Conservation (phyloP, 2,888 invertebrate species). For the Venustoraphidia nigricollis region DNA sequence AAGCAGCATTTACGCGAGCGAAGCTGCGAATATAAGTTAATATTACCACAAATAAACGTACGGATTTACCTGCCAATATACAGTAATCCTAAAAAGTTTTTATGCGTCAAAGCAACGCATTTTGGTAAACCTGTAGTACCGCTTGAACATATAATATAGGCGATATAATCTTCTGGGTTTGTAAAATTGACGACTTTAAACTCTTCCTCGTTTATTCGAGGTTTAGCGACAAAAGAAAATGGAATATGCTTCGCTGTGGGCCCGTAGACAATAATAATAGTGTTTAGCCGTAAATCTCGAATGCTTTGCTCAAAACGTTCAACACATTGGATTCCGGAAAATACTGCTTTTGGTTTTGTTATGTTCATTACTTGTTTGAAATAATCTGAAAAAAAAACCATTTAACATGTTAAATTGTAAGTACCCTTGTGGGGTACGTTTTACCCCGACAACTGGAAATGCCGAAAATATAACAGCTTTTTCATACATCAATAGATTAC, state of each 20-base stretch:
- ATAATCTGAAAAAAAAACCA: conserved; percentile 10
- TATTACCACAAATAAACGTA: no score
- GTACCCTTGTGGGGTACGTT: no score
- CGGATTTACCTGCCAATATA: not conserved
- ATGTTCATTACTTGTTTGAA: conserved; percentile 11
- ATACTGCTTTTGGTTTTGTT: conserved; percentile 14
- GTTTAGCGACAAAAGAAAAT: not conserved
- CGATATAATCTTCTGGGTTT: conserved; percentile 8
- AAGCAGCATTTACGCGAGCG: no score
- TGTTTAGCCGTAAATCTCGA: conserved; percentile 6
- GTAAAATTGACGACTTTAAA: not conserved
- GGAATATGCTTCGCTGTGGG: conserved; percentile 2
- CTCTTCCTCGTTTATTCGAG: not conserved
- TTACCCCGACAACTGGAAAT: no score
- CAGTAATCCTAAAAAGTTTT: conserved; percentile 22
- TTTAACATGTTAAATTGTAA: not conserved
- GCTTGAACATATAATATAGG: conserved; percentile 39
- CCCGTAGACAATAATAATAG: conserved; percentile 14
- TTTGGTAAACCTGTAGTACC: conserved; percentile 56
- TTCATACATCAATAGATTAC: no score
- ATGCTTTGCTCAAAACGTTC: conserved; percentile 11
- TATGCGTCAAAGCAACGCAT: conserved; percentile 45
- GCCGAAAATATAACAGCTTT: no score
- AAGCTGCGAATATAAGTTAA: no score
- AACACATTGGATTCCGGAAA: conserved; percentile 11